Evolutionary conservation across 2,888 invertebrate genomes (phyloP).

Genomic region (Reticulitermes lucifugus): DNA sequence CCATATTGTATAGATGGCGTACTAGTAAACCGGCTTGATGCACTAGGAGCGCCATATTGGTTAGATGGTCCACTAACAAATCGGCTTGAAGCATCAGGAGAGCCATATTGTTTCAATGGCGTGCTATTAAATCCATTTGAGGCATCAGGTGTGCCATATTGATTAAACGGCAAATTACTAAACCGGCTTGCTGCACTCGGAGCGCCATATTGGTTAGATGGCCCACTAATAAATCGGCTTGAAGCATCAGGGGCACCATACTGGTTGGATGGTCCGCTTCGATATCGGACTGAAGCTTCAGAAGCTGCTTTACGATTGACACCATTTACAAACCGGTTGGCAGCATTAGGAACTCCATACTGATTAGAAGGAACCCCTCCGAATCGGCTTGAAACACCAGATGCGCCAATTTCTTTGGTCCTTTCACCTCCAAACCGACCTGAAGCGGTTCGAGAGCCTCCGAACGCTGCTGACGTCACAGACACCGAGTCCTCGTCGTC

Average conservation of each 20-base stretch:
- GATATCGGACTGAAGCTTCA: no score
- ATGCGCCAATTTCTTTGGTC: not conserved
- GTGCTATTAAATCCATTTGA: not conserved
- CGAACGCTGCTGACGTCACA: constrained; percentile 7
- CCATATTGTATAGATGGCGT: not conserved
- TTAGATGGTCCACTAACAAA: not conserved
- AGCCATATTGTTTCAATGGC: not conserved
- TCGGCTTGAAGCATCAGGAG: not conserved
- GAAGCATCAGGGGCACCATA: not conserved
- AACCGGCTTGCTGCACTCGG: not conserved
- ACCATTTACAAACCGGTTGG: no score
- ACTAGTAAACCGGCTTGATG: not conserved
- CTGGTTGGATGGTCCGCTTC: no score
- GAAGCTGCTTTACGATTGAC: no score
- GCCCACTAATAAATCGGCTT: not conserved
- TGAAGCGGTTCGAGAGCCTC: not conserved
- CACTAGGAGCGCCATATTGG: not conserved
- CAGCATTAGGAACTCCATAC: not conserved
- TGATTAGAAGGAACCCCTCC: not conserved
- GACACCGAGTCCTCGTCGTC: constrained; percentile 18
- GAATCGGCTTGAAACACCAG: not conserved
- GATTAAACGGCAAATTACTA: not conserved
- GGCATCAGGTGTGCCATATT: not conserved
- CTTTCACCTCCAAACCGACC: not conserved
- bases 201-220: not conserved